Conservation (phyloP, 2,888 invertebrate species). For the Eugnorisma glareosa region DNA sequence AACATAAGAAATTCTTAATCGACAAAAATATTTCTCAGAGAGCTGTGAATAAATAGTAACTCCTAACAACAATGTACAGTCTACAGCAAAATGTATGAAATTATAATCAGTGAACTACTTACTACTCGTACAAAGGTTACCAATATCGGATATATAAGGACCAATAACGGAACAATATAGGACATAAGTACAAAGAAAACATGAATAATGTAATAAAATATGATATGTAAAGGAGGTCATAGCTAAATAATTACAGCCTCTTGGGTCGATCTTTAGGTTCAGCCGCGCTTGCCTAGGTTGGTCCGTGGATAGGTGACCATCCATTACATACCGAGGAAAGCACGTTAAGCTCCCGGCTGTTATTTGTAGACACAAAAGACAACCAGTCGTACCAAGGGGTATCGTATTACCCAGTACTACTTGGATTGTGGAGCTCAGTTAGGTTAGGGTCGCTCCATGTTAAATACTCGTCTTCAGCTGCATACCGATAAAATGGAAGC, state of each 20-base stretch:
- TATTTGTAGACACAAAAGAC: too few relatives aligned
- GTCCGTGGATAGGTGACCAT: background rate
- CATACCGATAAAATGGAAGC: background rate
- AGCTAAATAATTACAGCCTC: background rate
- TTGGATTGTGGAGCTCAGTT: background rate
- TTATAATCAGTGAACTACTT: slow-evolving; percentile 14
- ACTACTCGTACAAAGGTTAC: slow-evolving; percentile 11
- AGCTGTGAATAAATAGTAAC: background rate
- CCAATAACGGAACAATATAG: background rate
- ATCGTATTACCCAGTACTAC: background rate
- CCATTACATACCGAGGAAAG: background rate
- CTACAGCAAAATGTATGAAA: slow-evolving; percentile 11
- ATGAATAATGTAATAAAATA: slow-evolving; percentile 3
- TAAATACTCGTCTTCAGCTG: background rate
- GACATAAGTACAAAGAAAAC: background rate
- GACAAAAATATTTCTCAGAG: slow-evolving; percentile 24
- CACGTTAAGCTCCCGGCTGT: background rate
- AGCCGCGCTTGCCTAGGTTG: background rate
- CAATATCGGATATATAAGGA: too few relatives aligned
- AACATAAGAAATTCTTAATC: slow-evolving; percentile 30
- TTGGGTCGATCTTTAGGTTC: background rate
- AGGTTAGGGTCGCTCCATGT: background rate
- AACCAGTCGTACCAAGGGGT: too few relatives aligned
- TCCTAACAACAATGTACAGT: slow-evolving; percentile 2
- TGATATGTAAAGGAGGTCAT: background rate